A percentile compares a stretch with the other conserved stretches of the same genome.
Evolutionary conservation across 2,888 invertebrate species (phyloP).

Genomic region (Drosophila histrio): DNA sequence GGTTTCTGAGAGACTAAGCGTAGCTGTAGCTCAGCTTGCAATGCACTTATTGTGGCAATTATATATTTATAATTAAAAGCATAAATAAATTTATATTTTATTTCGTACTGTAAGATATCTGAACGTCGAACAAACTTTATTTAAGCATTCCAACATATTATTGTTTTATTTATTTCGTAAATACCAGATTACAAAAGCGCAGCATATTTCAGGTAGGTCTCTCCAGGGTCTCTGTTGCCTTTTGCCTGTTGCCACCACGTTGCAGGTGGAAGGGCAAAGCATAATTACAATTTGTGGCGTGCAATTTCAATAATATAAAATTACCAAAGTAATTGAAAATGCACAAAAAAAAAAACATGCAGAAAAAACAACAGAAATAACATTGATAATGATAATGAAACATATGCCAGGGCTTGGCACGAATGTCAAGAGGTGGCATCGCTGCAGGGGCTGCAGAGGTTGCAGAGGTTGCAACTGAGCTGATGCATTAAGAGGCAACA

Average conservation of each 20-base stretch:
- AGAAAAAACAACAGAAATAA: constrained; percentile 8
- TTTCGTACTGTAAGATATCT: background rate
- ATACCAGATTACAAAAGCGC: constrained; percentile 77
- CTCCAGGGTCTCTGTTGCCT: background rate
- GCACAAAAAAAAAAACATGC: constrained; percentile 33
- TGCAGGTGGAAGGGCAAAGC: constrained; percentile 28
- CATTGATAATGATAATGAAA: constrained; percentile 56
- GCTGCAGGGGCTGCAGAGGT: background rate
- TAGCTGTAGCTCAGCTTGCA: no score
- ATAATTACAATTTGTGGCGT: constrained; percentile 79
- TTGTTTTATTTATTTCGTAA: constrained; percentile 72
- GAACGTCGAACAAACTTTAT: background rate
- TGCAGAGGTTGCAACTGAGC: constrained; percentile 20
- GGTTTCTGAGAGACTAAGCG: no score
- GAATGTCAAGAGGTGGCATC: constrained; percentile 24
- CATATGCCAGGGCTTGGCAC: constrained; percentile 44
- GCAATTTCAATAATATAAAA: constrained; percentile 80
- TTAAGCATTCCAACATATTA: constrained; percentile 25
- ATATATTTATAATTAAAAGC: no score
- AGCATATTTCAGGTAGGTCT: constrained; percentile 66
- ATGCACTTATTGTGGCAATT: no score
- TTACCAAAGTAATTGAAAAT: constrained; percentile 80
- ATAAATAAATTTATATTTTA: background rate
- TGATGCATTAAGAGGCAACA: constrained; percentile 71
- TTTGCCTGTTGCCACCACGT: background rate